Evolutionary conservation across 2,113 vertebrate genomes (phyloP).

Genomic region (Pseudopipra pipra): DNA sequence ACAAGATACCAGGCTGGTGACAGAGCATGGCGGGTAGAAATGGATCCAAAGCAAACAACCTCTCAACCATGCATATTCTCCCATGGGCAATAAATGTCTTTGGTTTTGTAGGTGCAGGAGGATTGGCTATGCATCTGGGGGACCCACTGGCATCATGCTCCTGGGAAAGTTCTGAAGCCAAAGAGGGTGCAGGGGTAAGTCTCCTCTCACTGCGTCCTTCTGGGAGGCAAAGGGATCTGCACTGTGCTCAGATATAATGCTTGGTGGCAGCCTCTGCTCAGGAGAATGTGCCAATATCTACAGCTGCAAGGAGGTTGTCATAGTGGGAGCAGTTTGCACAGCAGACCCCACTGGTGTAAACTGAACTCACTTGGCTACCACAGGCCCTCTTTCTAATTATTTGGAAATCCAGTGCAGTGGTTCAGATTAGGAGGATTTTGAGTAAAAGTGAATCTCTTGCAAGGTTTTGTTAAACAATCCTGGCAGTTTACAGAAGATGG

Average conservation of each 20-base stretch:
- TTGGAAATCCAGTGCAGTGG: fast-evolving
- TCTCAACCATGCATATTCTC: not conserved
- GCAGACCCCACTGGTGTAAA: not conserved
- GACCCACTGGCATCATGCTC: not conserved
- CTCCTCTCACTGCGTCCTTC: not conserved
- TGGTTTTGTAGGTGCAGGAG: constrained; percentile 50
- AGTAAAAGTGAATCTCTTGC: not conserved
- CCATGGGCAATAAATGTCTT: constrained; percentile 36
- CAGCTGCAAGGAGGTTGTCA: not conserved
- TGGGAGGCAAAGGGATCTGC: not conserved
- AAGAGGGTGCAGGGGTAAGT: constrained; percentile 58
- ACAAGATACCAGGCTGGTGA: not conserved
- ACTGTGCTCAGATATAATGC: not conserved
- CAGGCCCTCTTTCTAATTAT: not conserved
- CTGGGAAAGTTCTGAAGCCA: not conserved
- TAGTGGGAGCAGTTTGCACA: not conserved
- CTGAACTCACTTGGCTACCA: not conserved
- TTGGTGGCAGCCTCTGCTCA: fast-evolving
- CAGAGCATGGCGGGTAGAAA: fast-evolving
- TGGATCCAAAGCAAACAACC: not conserved
- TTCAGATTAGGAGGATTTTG: not conserved
- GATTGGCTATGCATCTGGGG: not conserved
- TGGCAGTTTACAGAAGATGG: not conserved
- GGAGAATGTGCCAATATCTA: not conserved
- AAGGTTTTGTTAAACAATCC: not conserved